A percentile compares a stretch with the other conserved stretches of the same genome.
phyloP scores from a whole-genome alignment of 2,113 vertebrate species.

The Meriones unguiculatus region DNA sequence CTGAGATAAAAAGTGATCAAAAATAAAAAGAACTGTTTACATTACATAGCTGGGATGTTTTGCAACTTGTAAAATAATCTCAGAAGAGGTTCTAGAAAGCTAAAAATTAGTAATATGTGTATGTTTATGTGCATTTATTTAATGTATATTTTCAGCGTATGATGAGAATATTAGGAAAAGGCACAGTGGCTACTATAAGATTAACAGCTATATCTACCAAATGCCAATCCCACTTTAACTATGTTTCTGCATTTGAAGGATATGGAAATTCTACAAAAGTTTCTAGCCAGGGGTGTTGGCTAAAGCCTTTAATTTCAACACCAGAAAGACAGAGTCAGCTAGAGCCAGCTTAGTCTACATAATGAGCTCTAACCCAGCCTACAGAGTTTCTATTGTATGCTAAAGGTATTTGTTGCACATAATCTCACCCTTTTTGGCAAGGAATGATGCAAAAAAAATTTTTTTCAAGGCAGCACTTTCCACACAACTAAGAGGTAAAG shows the following conservation, averaged over 20 bases:
- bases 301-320: not conserved
- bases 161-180: slow-evolving; percentile 68
- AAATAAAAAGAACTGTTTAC: slow-evolving; percentile 83
- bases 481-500: slow-evolving; percentile 21
- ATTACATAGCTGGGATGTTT: slow-evolving; percentile 85
- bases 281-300: not conserved
- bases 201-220: slow-evolving; percentile 59
- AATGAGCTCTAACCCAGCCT: not conserved
- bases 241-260: slow-evolving; percentile 80
- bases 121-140: slow-evolving; percentile 80
- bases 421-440: slow-evolving; percentile 66
- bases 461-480: slow-evolving; percentile 43
- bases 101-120: slow-evolving; percentile 80
- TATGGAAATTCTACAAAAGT: slow-evolving; percentile 27
- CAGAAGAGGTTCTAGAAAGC: slow-evolving; percentile 79
- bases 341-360: not conserved
- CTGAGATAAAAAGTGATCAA: not conserved
- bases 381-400: not conserved
- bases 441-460: slow-evolving; percentile 24
- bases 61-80: slow-evolving; percentile 87
- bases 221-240: slow-evolving; percentile 74
- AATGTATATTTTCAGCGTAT: slow-evolving; percentile 82
- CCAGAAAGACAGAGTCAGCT: not conserved
- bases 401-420: slow-evolving; percentile 29
- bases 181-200: slow-evolving; percentile 82